These are phyloP conservation scores for Drusus annulatus DNA, from an alignment of 1,140 invertebrate genomes.

Conservation along the genomic window DNA sequence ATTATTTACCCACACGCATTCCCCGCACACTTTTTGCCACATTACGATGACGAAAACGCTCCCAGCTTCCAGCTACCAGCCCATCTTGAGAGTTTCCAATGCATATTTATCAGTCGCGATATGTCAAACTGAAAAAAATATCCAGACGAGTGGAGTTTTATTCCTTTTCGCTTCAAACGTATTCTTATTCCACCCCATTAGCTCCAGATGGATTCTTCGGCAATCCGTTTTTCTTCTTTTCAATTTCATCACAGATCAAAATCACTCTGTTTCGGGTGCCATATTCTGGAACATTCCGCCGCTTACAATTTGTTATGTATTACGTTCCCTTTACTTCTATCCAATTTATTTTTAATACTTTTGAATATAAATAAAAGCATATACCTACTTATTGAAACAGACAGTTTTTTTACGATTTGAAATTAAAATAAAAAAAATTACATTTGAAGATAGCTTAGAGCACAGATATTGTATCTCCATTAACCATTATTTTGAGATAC, in stretches of 20 bases:
- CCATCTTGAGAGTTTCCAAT: not conserved
- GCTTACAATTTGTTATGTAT: not conserved
- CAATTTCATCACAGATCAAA: slow-evolving; percentile 52
- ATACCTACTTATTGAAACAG: no score
- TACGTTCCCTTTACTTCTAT: not conserved
- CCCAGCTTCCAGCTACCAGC: not conserved
- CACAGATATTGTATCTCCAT: no score
- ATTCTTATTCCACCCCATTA: slow-evolving; percentile 57
- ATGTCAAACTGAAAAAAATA: not conserved
- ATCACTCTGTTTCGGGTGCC: slow-evolving; percentile 23
- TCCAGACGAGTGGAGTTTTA: not conserved
- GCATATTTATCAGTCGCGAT: slow-evolving; percentile 15
- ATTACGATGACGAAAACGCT: no score
- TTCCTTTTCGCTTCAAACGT: slow-evolving; percentile 17
- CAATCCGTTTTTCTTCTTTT: slow-evolving; percentile 57
- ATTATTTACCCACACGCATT: no score
- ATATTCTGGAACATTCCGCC: not conserved
- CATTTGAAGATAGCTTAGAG: no score
- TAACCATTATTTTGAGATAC: no score
- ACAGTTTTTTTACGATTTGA: no score
- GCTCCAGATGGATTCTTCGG: slow-evolving; percentile 51
- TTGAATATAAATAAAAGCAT: no score
- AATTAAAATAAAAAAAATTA: no score
- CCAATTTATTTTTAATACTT: no score
- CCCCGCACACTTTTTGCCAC: no score